Evolutionary conservation across 2,797 vertebrate genomes (phyloP).

Genomic region (Coccyzus lansbergi): DNA sequence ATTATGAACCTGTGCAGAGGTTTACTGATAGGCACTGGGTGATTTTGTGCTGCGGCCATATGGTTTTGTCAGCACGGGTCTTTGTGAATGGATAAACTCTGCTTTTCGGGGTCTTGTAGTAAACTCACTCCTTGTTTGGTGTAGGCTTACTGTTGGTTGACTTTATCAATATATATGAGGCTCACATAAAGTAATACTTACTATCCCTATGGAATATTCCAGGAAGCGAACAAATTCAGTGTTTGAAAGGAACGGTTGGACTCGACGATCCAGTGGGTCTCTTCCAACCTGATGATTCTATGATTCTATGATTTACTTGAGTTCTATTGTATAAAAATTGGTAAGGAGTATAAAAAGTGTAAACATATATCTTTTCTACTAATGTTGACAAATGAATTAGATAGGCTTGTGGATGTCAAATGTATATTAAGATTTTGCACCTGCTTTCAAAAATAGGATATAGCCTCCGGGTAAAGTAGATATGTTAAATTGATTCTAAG

Average conservation of each 20-base stretch:
- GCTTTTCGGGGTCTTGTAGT: background rate
- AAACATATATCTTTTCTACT: background rate
- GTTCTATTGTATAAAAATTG: background rate
- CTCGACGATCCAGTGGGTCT: no score
- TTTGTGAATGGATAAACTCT: background rate
- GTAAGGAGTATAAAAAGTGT: background rate
- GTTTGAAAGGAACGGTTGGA: no score
- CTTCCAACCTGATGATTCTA: no score
- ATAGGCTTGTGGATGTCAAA: background rate
- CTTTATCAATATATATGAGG: background rate
- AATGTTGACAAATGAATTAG: background rate
- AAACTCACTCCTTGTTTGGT: background rate
- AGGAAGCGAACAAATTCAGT: background rate
- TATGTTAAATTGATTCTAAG: background rate
- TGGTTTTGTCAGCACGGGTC: background rate
- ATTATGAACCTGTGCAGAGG: background rate
- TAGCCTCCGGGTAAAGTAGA: background rate
- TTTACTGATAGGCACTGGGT: rapidly evolving
- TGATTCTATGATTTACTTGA: no score
- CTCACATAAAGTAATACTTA: background rate
- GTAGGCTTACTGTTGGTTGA: background rate
- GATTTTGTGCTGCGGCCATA: background rate
- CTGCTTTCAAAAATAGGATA: background rate
- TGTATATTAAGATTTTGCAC: background rate
- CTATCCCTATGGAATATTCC: background rate